Conservation (phyloP, 2,797 vertebrate genomes). For the Hoplostethus atlanticus region DNA sequence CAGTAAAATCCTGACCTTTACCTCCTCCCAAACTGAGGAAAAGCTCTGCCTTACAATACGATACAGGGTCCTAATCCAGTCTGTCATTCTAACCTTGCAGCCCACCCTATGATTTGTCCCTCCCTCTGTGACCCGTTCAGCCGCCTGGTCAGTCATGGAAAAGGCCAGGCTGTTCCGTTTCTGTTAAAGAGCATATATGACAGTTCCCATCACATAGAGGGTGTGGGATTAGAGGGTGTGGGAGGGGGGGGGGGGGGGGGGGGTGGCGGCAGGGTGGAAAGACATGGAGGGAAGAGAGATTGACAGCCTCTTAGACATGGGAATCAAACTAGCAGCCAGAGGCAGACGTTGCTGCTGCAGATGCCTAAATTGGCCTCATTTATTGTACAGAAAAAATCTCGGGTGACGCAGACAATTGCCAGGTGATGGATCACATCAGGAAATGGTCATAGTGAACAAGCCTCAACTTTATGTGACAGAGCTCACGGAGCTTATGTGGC, state of each 20-base stretch:
- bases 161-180: background rate
- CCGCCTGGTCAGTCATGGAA: background rate
- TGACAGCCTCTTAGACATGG: constrained; percentile 1
- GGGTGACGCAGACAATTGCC: constrained; percentile 45
- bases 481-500: constrained; percentile 12
- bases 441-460: constrained; percentile 45
- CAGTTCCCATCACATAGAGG: background rate
- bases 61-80: constrained; percentile 28
- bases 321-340: constrained; percentile 13
- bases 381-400: constrained; percentile 40
- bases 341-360: background rate
- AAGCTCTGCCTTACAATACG: constrained; percentile 29
- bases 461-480: constrained; percentile 32
- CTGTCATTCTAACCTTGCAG: constrained; percentile 11
- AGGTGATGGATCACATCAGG: constrained; percentile 46
- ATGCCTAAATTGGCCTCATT: constrained; percentile 32
- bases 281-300: constrained; percentile 3
- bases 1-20: constrained; percentile 63
- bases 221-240: background rate
- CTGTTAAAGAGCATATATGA: background rate
- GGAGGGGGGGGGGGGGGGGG: background rate
- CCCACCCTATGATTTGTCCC: background rate
- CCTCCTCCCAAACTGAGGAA: constrained; percentile 52
- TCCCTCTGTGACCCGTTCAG: background rate
- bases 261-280: too few relatives aligned